Evolutionary conservation across 1,140 invertebrate species (phyloP), one percentile per base, ranked within the genome.

Genomic region (Polyergus mexicanus): DNA sequence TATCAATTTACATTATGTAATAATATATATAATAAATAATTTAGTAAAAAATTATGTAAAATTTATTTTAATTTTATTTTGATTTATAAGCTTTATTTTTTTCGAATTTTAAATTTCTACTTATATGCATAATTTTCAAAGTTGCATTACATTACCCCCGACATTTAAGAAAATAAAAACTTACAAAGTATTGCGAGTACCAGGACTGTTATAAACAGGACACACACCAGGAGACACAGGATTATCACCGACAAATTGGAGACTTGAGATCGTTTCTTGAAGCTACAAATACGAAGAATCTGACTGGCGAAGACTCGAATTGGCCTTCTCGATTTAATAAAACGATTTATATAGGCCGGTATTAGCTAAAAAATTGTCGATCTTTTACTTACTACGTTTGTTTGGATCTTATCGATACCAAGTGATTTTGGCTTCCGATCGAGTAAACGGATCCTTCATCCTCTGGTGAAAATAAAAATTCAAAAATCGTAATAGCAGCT

Each of bases 391-490:
- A 95, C 94, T 90, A 93, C 16, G 91, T 77, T 8, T 87, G 87
- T 28, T 92, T 93, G 6, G 94, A 94, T 92, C 92, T 94, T 28
- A 95, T 90, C 10, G 88, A 76, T 3, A 94, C 93, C 75, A 95
- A 74, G 58, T 94, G 90, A 63, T 87, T 92, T 38, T 89, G 85
- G 66, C 92, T 95, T 28, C 69, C 89, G 47, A 94, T 77, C 54
- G 94, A 92, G 66, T 92, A 94, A 66, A 94, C 91, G 38, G 92
- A 94, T 2, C 44, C 44, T 1, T 87, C 85, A 75, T 87, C 62
- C 5, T 87, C 89, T 89, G 25, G 8, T 1, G n/a, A 68, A 38
- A 63, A 13, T 68, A 13, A 44, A 72, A 28, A 76, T 78, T 8
- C 3, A 2, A 41, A 56, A 25, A 25, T 16, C 25, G 19, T 56